phyloP scores from a whole-genome alignment of 2,797 vertebrate genomes.

The Tangara arthus region DNA sequence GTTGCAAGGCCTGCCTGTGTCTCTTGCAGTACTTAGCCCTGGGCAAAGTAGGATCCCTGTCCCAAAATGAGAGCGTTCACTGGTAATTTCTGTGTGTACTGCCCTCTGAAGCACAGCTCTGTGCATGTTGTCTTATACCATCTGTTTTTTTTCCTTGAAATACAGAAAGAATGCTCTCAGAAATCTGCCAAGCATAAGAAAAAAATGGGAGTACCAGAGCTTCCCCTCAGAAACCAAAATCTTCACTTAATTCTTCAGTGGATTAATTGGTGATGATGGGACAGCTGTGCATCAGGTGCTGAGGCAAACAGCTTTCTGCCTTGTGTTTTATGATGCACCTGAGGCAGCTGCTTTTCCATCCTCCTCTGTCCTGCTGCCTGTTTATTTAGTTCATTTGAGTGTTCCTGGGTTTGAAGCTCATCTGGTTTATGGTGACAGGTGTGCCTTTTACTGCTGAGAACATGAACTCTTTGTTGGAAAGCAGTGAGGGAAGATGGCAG shows the following conservation, averaged over 20 bases:
- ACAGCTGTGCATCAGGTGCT: conserved; percentile 27
- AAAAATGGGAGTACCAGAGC: not conserved
- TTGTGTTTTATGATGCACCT: not conserved
- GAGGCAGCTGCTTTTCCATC: not conserved
- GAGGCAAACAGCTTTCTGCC: conserved; percentile 33
- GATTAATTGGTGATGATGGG: not conserved
- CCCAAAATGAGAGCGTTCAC: not conserved
- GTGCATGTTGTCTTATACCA: not conserved
- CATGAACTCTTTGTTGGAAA: not conserved
- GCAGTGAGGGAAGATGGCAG: not conserved
- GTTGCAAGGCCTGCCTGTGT: not conserved
- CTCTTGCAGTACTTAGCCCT: not conserved
- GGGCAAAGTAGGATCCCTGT: not conserved
- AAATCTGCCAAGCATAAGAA: not conserved
- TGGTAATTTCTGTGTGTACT: not conserved
- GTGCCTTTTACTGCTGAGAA: not conserved
- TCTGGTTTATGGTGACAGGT: conserved; percentile 21
- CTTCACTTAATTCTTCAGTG: not conserved
- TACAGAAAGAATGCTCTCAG: not conserved
- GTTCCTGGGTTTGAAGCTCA: not conserved
- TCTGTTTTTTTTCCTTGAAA: not conserved
- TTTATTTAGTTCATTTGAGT: not conserved
- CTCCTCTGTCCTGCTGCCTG: not conserved
- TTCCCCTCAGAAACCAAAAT: not conserved
- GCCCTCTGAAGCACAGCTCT: not conserved